Percentiles rank a stretch among this genome's conserved stretches.
Conservation (phyloP, 1,140 invertebrate genomes). For the Ganaspis sp. region DNA sequence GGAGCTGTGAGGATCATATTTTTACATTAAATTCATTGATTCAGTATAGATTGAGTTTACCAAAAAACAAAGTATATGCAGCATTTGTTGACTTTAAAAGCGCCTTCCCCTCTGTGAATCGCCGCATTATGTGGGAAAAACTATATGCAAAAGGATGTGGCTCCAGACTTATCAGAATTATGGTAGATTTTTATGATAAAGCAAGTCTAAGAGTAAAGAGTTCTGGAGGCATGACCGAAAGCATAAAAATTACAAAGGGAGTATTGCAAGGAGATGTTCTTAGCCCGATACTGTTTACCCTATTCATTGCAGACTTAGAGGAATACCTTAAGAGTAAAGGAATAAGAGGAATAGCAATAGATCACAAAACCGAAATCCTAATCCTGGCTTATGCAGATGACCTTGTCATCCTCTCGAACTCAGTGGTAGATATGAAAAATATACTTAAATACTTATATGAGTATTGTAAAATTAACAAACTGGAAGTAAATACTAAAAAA, state of each 20-base stretch:
- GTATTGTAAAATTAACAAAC: no score
- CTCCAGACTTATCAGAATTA: slow-evolving; percentile 14
- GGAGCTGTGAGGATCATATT: slow-evolving; percentile 52
- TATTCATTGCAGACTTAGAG: slow-evolving; percentile 30
- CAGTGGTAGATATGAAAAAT: no score
- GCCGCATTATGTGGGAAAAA: slow-evolving; percentile 38
- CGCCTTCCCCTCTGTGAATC: slow-evolving; percentile 42
- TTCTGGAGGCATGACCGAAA: not conserved
- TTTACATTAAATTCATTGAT: slow-evolving; percentile 34
- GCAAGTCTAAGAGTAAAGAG: slow-evolving; percentile 11
- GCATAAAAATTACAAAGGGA: slow-evolving; percentile 25
- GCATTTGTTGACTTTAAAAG: slow-evolving; percentile 38
- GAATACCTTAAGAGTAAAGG: no score
- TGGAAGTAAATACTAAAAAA: no score
- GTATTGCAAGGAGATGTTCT: slow-evolving; percentile 40
- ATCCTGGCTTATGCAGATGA: no score
- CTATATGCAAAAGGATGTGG: slow-evolving; percentile 31
- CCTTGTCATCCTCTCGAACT: no score
- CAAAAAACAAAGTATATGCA: not conserved
- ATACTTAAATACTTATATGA: no score
- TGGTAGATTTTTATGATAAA: slow-evolving; percentile 27
- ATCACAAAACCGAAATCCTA: no score
- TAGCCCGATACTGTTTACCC: slow-evolving; percentile 34
- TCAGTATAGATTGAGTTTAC: not conserved
- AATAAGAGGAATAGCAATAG: no score